Evolutionary conservation across 2,797 vertebrate species (phyloP).

Genomic region (Argya squamiceps): DNA sequence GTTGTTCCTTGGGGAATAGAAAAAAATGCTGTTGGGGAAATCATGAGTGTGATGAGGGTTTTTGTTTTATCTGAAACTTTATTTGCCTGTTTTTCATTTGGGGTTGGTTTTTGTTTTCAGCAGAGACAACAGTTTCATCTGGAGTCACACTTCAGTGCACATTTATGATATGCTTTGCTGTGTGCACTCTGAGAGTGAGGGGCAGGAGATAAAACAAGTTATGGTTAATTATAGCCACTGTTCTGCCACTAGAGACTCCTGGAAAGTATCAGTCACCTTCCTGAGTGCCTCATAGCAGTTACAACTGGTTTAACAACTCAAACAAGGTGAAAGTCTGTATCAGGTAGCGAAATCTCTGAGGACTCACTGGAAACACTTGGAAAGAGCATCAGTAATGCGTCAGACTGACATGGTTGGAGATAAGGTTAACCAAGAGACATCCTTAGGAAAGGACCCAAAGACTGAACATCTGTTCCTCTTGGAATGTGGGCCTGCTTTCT

Average conservation of each 20-base stretch:
- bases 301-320: neutral
- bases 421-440: neutral
- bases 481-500: neutral
- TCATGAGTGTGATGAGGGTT: neutral
- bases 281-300: neutral
- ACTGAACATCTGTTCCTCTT: neutral
- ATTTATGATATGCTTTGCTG: neutral
- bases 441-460: neutral
- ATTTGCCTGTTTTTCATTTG: neutral
- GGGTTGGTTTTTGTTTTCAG: neutral
- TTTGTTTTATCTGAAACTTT: neutral
- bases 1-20: neutral
- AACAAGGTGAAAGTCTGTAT: neutral
- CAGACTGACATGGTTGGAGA: neutral
- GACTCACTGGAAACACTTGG: neutral
- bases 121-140: neutral
- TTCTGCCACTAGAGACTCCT: neutral
- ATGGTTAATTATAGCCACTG: constrained; percentile 10
- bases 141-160: neutral
- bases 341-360: neutral
- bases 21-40: neutral
- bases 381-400: neutral
- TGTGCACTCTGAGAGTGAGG: neutral
- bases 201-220: neutral
- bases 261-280: constrained; percentile 7